A percentile compares a stretch with the other conserved stretches of the same genome.
Evolutionary conservation across 1,140 invertebrate genomes (phyloP).

Genomic region (Cherax quadricarinatus): DNA sequence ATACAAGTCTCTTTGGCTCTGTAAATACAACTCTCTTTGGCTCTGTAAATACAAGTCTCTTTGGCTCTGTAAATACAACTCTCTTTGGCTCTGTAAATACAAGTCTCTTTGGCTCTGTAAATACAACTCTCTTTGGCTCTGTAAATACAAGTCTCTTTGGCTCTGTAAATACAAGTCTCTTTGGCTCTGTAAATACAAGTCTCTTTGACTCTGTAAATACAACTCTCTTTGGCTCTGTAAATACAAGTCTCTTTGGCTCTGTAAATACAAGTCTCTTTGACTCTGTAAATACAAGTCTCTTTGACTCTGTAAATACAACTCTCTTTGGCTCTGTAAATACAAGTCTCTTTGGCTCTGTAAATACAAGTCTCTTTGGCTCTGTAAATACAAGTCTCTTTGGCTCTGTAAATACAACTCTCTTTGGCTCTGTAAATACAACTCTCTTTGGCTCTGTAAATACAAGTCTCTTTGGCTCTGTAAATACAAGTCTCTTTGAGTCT

Average conservation of each 20-base stretch:
- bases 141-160: neutral
- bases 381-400: too few species aligned
- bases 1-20: neutral
- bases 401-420: too few species aligned
- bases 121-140: neutral
- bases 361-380: neutral
- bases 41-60: neutral
- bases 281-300: neutral
- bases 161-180: neutral
- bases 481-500: neutral
- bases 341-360: neutral
- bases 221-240: neutral
- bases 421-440: neutral
- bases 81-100: neutral
- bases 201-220: neutral
- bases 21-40: neutral
- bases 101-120: neutral
- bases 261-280: neutral
- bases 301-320: too few species aligned
- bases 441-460: neutral
- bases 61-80: neutral
- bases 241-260: neutral
- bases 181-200: neutral
- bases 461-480: neutral
- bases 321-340: neutral